Evolutionary conservation across 2,888 invertebrate genomes (phyloP).

Genomic region (Drosophila macrospina): DNA sequence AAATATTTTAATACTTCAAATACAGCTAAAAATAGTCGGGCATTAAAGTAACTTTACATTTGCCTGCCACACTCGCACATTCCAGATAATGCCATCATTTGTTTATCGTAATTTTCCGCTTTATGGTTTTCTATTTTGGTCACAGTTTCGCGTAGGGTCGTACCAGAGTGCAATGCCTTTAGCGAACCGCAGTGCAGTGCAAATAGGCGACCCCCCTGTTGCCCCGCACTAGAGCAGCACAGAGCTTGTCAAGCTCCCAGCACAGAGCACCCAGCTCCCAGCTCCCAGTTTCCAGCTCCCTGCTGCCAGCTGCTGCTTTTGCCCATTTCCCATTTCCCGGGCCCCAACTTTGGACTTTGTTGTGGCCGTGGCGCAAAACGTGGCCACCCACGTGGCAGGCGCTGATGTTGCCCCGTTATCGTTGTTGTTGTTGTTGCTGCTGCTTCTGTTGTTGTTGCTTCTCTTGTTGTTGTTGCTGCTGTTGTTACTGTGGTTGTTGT

Average conservation of each 20-base stretch:
- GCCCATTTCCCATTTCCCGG: slow-evolving; percentile 7
- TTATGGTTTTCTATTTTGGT: slow-evolving; percentile 13
- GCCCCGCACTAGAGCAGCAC: slow-evolving; percentile 1
- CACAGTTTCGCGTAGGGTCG: slow-evolving; percentile 9
- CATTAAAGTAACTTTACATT: too few species aligned
- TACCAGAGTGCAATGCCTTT: slow-evolving; percentile 46
- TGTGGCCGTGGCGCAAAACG: slow-evolving; percentile 47
- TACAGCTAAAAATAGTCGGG: too few species aligned
- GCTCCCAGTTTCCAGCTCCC: slow-evolving; percentile 22
- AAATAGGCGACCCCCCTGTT: slow-evolving; percentile 21
- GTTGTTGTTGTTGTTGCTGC: slow-evolving; percentile 15
- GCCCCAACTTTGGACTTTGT: slow-evolving; percentile 37
- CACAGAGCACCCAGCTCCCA: slow-evolving; percentile 1
- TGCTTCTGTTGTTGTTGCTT: slow-evolving; percentile 8
- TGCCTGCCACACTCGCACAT: too few species aligned
- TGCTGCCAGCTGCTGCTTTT: slow-evolving; percentile 33
- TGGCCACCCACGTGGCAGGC: slow-evolving; percentile 64
- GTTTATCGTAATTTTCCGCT: background rate
- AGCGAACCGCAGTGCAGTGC: slow-evolving; percentile 47
- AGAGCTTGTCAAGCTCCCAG: background rate
- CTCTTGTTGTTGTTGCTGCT: slow-evolving; percentile 4
- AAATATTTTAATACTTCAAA: too few species aligned
- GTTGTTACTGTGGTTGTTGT: slow-evolving; percentile 6
- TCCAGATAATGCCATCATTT: background rate
- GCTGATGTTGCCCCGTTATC: slow-evolving; percentile 8